Evolutionary conservation across 1,140 invertebrate genomes (phyloP), one percentile per base, ranked within the genome.

Genomic region (Bradysia coprophila): DNA sequence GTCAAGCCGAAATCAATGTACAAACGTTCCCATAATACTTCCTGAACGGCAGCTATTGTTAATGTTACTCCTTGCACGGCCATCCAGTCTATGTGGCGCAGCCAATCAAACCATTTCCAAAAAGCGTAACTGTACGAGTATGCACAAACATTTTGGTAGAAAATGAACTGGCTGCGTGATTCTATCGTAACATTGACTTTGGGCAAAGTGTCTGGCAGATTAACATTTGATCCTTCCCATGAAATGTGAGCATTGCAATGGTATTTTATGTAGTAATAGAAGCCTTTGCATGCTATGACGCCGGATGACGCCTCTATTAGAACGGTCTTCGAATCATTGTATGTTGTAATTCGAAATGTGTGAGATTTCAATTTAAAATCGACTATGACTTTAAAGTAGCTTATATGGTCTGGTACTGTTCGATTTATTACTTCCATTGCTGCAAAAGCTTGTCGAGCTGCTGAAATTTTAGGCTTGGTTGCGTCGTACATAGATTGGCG

Each of bases 11-110:
- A 57, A 38, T 74, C 59, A 5, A 61, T 56, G 54, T 88, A 95
- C 10, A 93, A 71, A 50, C 73, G 62, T 38, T 73, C 53, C 84
- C 88, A 94, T 36, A 93, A 81, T 1, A 75, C 75, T 59, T 97
- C 92, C 63, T 94, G 88, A 2, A 81, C 87, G 46, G 89, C 89
- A 1, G 89, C 90, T 31, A 95, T 63, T 2, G 85, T 78, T 19
- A 96, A 58, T 60, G 94, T 96, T 36, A 94, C 86, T 1, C 88
- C 89, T 59, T 91, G 89, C 45, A 96, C 53, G 0, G 87, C 92
- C 86, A 96, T 94, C 91, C 92, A 96, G 57, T 94, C 88, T 13
- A 97, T 81, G 52, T 94, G 81, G n/a, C 67, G 61, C 51, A 79
- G 71, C 91, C 92, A 97, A 42, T 83, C 61, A 0, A 57, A 42